Conservation (phyloP, 2,888 invertebrate species). For the Rhagonycha fulva region DNA sequence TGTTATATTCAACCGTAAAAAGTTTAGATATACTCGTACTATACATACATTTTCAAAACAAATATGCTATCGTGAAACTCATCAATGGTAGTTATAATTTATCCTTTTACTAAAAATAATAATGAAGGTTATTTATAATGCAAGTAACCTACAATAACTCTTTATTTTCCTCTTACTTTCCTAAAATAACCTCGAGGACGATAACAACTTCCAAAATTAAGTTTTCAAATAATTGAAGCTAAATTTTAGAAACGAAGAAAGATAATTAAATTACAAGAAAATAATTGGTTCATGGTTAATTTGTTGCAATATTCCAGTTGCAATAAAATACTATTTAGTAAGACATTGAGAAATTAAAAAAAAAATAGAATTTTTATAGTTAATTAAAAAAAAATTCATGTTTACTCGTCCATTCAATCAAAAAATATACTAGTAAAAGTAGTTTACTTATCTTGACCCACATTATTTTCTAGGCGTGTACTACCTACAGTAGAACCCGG, state of each 20-base stretch:
- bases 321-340: not conserved
- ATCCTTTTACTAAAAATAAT: not conserved
- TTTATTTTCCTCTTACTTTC: not conserved
- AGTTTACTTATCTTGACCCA: constrained; percentile 36
- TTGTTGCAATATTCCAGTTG: not conserved
- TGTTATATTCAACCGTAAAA: no score
- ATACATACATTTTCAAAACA: no score
- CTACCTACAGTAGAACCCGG: constrained; percentile 92
- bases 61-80: no score
- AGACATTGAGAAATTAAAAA: not conserved
- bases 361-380: not conserved
- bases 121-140: not conserved
- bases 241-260: not conserved
- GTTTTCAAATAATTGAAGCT: not conserved
- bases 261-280: not conserved
- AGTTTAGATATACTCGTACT: no score
- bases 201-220: not conserved
- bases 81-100: not conserved
- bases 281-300: not conserved
- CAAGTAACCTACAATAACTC: not conserved
- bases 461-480: constrained; percentile 65
- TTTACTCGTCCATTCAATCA: not conserved
- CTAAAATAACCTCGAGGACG: not conserved
- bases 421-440: not conserved
- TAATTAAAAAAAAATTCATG: not conserved